These are phyloP conservation scores for Lycaena phlaeas DNA, from an alignment of 2,888 invertebrate genomes.

Conservation along the genomic window DNA sequence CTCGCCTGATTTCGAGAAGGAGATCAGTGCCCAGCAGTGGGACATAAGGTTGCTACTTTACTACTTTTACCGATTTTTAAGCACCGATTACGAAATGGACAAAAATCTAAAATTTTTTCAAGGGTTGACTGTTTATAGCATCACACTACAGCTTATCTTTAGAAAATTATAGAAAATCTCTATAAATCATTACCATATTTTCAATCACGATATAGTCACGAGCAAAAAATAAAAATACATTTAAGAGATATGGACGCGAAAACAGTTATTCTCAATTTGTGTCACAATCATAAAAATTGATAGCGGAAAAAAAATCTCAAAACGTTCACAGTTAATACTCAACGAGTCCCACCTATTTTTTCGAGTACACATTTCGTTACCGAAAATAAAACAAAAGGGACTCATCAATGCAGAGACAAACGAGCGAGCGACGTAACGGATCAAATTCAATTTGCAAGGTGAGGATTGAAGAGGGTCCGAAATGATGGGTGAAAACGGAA, in stretches of 20 bases:
- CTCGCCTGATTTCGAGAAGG: no score
- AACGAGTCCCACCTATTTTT: slow-evolving; percentile 11
- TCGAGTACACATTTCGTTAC: slow-evolving; percentile 20
- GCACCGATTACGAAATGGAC: not conserved
- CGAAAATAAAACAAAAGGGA: slow-evolving; percentile 32
- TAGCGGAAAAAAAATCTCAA: slow-evolving; percentile 7
- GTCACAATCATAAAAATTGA: slow-evolving; percentile 9
- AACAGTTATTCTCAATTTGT: slow-evolving; percentile 7
- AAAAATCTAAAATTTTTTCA: not conserved
- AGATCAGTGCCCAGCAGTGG: no score
- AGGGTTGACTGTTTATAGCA: no score
- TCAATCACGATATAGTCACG: no score
- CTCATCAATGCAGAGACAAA: slow-evolving; percentile 53
- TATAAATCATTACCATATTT: no score
- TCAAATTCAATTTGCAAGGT: slow-evolving; percentile 68
- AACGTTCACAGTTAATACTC: slow-evolving; percentile 9
- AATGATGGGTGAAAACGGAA: slow-evolving; percentile 42
- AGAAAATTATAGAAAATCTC: no score
- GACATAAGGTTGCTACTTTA: no score
- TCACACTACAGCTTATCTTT: no score
- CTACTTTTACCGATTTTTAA: not conserved
- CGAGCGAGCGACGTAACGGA: slow-evolving; percentile 55
- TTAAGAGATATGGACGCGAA: slow-evolving; percentile 3
- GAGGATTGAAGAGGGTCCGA: slow-evolving; percentile 63
- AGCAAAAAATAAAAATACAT: slow-evolving; percentile 1